Conservation (phyloP, 2,797 vertebrate species). For the Choloepus didactylus region DNA sequence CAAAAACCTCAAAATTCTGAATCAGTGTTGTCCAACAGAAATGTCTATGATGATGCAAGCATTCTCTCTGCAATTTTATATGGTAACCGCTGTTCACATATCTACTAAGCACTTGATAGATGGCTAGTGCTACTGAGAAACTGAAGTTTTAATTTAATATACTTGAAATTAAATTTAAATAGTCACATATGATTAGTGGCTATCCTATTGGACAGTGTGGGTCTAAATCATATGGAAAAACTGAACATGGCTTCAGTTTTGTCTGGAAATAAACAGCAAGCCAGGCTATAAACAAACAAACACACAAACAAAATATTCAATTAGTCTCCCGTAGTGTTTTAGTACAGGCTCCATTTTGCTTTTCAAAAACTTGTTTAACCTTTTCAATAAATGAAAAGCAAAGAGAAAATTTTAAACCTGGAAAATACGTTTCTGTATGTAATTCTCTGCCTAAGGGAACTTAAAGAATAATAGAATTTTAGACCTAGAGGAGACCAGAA, state of each 20-base stretch:
- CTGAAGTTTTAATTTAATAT: conserved; percentile 38
- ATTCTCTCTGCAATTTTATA: not conserved
- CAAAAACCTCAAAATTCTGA: not conserved
- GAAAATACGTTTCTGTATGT: not conserved
- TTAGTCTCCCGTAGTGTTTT: conserved; percentile 23
- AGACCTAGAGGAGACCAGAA: not conserved
- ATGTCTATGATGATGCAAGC: conserved; percentile 44
- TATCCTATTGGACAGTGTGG: not conserved
- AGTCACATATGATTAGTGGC: not conserved
- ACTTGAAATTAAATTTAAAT: conserved; percentile 59
- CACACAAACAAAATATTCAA: not conserved
- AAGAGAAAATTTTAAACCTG: not conserved
- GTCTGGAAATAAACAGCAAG: conserved; percentile 22
- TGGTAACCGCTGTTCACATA: not conserved
- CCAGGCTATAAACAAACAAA: not conserved
- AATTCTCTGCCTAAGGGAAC: not conserved
- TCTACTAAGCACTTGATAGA: not conserved
- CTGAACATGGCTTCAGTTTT: not conserved
- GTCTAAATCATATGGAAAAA: conserved; percentile 15
- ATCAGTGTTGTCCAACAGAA: conserved; percentile 5
- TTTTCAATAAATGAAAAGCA: conserved; percentile 10
- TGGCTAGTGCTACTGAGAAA: not conserved
- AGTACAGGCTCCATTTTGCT: conserved; percentile 2
- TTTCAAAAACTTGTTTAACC: not conserved
- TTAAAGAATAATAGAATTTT: conserved; percentile 47